Conservation (phyloP, 2,888 invertebrate species). For the Leucoma salicis region DNA sequence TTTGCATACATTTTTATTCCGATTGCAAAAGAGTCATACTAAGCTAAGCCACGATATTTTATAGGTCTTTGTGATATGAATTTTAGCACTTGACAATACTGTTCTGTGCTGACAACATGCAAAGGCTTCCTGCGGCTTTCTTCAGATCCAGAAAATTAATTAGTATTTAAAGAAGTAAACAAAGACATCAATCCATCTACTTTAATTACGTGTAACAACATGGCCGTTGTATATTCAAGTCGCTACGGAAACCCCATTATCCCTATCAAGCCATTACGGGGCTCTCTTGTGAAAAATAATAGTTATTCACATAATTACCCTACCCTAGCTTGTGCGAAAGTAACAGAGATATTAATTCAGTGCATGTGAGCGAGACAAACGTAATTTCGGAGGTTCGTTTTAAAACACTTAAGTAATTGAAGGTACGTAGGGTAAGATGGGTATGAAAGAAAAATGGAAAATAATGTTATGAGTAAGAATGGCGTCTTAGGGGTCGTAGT, state of each 20-base stretch:
- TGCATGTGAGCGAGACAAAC: conserved; percentile 49
- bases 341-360: conserved; percentile 31
- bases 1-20: too few species aligned
- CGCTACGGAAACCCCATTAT: conserved; percentile 57
- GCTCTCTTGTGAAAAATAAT: conserved; percentile 75
- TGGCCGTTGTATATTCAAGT: conserved; percentile 46
- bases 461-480: conserved; percentile 68
- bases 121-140: too few species aligned
- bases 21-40: too few species aligned
- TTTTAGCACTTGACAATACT: too few species aligned
- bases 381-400: conserved; percentile 49
- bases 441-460: conserved; percentile 66
- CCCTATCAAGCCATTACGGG: conserved; percentile 68
- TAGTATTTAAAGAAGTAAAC: conserved; percentile 5
- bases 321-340: conserved; percentile 52
- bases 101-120: too few species aligned
- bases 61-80: too few species aligned
- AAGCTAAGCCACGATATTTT: too few species aligned
- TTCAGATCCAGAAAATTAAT: too few species aligned
- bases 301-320: conserved; percentile 77
- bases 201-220: conserved; percentile 65
- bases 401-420: conserved; percentile 79
- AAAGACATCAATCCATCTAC: conserved; percentile 54
- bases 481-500: conserved; percentile 48
- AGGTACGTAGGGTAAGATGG: conserved; percentile 64